Percentiles rank a stretch among this genome's conserved stretches.
phyloP scores from a whole-genome alignment of 2,888 invertebrate species.

The Cactoblastis cactorum region DNA sequence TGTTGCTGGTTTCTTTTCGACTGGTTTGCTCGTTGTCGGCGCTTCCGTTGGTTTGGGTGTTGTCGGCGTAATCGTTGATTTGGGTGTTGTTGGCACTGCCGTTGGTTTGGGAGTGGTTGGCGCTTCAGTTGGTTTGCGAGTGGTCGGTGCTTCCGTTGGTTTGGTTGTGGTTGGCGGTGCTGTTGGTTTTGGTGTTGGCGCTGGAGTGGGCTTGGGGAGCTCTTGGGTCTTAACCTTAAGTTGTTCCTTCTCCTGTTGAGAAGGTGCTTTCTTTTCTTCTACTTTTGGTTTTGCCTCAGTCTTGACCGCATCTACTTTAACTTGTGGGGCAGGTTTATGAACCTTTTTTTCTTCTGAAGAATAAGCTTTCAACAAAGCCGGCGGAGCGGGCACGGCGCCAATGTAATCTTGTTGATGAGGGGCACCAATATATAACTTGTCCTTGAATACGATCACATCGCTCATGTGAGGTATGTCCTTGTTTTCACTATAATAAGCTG shows the following conservation, averaged over 20 bases:
- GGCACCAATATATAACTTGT: conserved; percentile 83
- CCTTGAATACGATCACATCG: conserved; percentile 83
- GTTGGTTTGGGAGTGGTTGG: background rate
- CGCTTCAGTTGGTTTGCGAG: conserved; percentile 21
- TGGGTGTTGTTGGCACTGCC: too few relatives aligned
- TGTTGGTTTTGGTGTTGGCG: conserved; percentile 18
- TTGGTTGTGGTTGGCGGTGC: conserved; percentile 22
- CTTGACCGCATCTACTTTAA: conserved; percentile 18
- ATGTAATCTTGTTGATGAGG: conserved; percentile 82
- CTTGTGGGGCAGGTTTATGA: conserved; percentile 22
- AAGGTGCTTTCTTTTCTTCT: conserved; percentile 15
- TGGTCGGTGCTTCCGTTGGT: conserved; percentile 19
- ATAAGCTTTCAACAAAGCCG: conserved; percentile 66
- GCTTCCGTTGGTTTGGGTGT: conserved; percentile 18
- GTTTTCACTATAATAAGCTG: conserved; percentile 82
- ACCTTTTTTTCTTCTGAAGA: conserved; percentile 25
- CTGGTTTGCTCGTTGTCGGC: too few relatives aligned
- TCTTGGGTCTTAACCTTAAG: conserved; percentile 24
- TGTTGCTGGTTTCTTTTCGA: conserved; percentile 16
- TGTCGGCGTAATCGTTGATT: conserved; percentile 22
- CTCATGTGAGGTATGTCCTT: conserved; percentile 75
- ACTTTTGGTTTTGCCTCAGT: conserved; percentile 17
- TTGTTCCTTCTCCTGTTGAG: conserved; percentile 23
- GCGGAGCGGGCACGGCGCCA: conserved; percentile 80
- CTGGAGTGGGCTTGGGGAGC: conserved; percentile 17